These are phyloP conservation scores for Nymphalis urticae DNA, from an alignment of 2,888 invertebrate species.

Conservation along the genomic window DNA sequence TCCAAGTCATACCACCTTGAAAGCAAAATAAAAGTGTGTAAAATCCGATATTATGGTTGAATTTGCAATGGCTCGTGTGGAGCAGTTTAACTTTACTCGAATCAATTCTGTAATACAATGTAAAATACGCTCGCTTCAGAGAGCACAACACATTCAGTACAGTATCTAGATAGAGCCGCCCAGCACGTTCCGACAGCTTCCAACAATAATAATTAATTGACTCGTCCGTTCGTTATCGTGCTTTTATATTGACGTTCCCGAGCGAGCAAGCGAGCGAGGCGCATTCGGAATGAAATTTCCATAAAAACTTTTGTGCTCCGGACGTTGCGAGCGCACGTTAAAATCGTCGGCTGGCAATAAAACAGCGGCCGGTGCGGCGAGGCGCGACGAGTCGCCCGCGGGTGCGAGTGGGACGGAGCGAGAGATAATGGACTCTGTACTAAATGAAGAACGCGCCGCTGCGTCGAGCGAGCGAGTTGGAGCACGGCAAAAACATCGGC, in stretches of 20 bases:
- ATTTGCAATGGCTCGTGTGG: slow-evolving; percentile 26
- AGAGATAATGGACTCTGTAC: slow-evolving; percentile 79
- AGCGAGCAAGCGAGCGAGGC: slow-evolving; percentile 76
- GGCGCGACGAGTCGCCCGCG: slow-evolving; percentile 75
- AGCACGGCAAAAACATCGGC: slow-evolving; percentile 79
- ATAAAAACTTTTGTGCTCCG: slow-evolving; percentile 82
- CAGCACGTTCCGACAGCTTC: slow-evolving; percentile 75
- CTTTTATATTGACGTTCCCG: slow-evolving; percentile 81
- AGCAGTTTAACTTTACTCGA: slow-evolving; percentile 33
- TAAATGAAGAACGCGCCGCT: slow-evolving; percentile 79
- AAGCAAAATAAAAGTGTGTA: background rate
- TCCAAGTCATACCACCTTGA: background rate
- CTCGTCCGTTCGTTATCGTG: slow-evolving; percentile 82
- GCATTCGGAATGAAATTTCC: slow-evolving; percentile 82
- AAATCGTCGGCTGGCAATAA: slow-evolving; percentile 82
- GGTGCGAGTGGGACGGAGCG: slow-evolving; percentile 70
- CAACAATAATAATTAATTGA: slow-evolving; percentile 82
- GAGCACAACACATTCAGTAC: slow-evolving; percentile 52
- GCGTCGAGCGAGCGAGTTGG: slow-evolving; percentile 69
- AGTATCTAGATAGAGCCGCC: slow-evolving; percentile 63
- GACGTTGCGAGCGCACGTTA: slow-evolving; percentile 82
- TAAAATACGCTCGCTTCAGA: slow-evolving; percentile 43
- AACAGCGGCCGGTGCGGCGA: slow-evolving; percentile 81
- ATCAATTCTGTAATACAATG: slow-evolving; percentile 44
- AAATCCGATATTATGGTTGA: slow-evolving; percentile 15